These are phyloP conservation scores for Aphelocoma californica DNA, from an alignment of 2,797 vertebrate genomes.

Conservation along the genomic window DNA sequence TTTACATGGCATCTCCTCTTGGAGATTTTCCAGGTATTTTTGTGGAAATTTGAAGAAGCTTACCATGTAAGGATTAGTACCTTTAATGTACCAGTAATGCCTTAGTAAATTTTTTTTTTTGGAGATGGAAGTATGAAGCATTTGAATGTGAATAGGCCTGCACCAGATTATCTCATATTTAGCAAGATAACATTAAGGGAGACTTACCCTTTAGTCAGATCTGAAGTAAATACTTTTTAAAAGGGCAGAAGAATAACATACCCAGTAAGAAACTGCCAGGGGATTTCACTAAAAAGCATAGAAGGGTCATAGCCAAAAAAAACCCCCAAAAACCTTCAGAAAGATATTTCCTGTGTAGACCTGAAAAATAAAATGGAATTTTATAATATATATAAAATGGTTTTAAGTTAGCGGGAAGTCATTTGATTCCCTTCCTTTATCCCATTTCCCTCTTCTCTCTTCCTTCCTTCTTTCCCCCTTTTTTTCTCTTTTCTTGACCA, in stretches of 20 bases:
- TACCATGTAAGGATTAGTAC: neutral
- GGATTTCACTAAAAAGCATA: neutral
- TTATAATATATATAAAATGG: neutral
- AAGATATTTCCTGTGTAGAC: neutral
- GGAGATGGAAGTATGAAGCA: neutral
- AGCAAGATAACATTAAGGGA: neutral
- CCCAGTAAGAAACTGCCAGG: neutral
- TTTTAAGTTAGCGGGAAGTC: neutral
- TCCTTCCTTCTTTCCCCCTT: accelerated
- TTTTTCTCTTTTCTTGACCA: neutral
- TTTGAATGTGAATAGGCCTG: neutral
- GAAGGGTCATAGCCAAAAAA: neutral
- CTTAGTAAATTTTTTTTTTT: neutral
- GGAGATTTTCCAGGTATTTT: neutral
- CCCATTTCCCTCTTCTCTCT: neutral
- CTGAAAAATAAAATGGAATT: neutral
- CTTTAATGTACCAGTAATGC: neutral
- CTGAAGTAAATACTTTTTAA: neutral
- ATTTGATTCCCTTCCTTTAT: neutral
- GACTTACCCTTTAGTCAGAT: neutral
- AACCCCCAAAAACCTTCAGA: neutral
- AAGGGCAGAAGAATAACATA: conserved; percentile 1
- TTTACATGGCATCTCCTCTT: neutral
- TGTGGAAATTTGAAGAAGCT: neutral
- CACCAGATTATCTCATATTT: neutral